Base-by-base conservation (phyloP, 2,797 vertebrate genomes). In the Mionectes olivaceus region DNA sequence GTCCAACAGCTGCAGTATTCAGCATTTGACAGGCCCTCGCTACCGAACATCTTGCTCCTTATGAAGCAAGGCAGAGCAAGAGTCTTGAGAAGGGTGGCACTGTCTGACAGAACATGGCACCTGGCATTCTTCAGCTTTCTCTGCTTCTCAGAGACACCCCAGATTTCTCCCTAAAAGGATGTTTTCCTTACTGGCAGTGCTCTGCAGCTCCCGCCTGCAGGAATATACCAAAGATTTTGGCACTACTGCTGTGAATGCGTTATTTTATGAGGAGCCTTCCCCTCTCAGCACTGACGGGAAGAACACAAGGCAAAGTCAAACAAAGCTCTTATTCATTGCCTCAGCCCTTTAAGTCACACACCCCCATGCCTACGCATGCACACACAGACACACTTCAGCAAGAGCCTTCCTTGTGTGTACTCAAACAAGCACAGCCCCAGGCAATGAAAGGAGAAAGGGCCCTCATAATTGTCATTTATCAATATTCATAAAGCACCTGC, bases 401-500 rank as follows among this genome's bases (percentile, higher is more conserved):
- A 32, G 73, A 90, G 85, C 83, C 60, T 24, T 52, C 67, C 78
- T 25, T 33, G 63, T 28, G 82, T 5, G 11, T 28, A 8, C 67
- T 57, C 59, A 25, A 33, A 93, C 87, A 69, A 89, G 95, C 93
- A 87, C 89, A 74, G 96, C 96, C 94, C 75, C 84, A 23, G 95
- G 96, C 96, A 32, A 69, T 13, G 82, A 50, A 32, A 60, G 76
- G 75, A 80, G 87, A 93, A 90, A 83, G 61, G 53, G 74, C 41
- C 22, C 71, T 94, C 53, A 2, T 96, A 96, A 97, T 96, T 96
- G 96, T 89, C 93, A 96, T 68, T 91, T 95, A 97, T 97, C 96
- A 96, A 97, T 97, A 97, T 97, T 97, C 96, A 97, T 96, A 65
- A 85, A 92, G 94, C 93, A 87, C 88, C 80, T 47, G 90, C 60